Conservation (phyloP, 2,888 invertebrate genomes). For the Asteroscopus sphinx region DNA sequence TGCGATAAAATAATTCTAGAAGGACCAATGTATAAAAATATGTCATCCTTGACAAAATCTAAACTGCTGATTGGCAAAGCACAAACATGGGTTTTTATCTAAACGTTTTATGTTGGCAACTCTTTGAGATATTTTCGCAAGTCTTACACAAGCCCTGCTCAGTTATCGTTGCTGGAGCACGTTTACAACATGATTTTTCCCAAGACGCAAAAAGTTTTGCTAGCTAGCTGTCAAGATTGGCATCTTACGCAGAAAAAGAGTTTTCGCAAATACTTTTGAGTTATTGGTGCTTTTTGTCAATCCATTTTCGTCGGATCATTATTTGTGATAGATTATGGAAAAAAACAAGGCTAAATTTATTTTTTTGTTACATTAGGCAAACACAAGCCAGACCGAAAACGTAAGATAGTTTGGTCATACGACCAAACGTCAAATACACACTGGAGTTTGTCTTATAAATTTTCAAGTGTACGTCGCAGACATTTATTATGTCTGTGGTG, state of each 20-base stretch:
- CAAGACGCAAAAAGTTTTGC: constrained; percentile 39
- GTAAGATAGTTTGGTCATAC: no score
- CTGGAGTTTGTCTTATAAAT: no score
- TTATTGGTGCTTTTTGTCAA: constrained; percentile 10
- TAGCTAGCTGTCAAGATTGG: constrained; percentile 34
- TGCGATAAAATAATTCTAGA: neutral
- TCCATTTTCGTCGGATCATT: no score
- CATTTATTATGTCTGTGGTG: no score
- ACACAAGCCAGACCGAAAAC: no score
- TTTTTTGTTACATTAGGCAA: no score
- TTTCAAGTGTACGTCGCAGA: no score
- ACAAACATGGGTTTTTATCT: constrained; percentile 1
- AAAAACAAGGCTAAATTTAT: no score
- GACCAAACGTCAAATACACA: no score
- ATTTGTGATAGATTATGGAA: no score
- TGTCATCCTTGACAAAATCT: constrained; percentile 5
- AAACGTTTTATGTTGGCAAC: constrained; percentile 28
- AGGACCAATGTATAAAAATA: neutral
- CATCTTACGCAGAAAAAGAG: constrained; percentile 25
- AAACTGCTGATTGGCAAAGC: constrained; percentile 12
- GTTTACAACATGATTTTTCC: constrained; percentile 43
- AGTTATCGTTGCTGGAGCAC: constrained; percentile 35
- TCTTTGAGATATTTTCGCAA: constrained; percentile 24
- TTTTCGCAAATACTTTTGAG: constrained; percentile 11
- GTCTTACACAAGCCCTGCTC: constrained; percentile 16